A percentile compares a stretch with the other conserved stretches of the same genome.
Conservation (phyloP, 1,140 invertebrate species). For the Gryllus bimaculatus region DNA sequence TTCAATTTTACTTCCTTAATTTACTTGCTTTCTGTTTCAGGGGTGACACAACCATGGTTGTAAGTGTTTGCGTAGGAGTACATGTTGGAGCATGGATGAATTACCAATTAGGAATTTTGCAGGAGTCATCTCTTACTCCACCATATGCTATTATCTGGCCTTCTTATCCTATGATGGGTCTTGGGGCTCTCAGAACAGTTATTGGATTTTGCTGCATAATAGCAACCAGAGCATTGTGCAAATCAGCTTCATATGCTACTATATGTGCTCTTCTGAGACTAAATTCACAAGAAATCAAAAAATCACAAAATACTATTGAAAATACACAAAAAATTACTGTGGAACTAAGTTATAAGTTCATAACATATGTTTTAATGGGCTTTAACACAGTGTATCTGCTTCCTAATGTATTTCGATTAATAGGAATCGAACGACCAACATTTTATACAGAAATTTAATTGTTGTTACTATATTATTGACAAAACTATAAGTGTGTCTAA, state of each 20-base stretch:
- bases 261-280: constrained; percentile 57
- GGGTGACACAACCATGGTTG: constrained; percentile 76
- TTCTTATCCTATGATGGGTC: constrained; percentile 55
- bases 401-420: constrained; percentile 62
- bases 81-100: constrained; percentile 75
- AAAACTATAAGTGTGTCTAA: no score
- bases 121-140: constrained; percentile 39
- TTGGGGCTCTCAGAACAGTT: constrained; percentile 53
- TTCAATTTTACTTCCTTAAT: background rate
- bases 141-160: constrained; percentile 73
- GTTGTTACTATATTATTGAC: no score
- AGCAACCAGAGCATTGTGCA: constrained; percentile 54
- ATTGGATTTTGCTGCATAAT: constrained; percentile 65
- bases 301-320: constrained; percentile 49
- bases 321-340: constrained; percentile 60
- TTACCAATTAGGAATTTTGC: constrained; percentile 62
- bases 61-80: constrained; percentile 70
- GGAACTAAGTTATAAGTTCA: constrained; percentile 71
- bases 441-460: constrained; percentile 74
- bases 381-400: constrained; percentile 65
- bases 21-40: constrained; percentile 40
- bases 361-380: constrained; percentile 65
- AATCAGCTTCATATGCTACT: constrained; percentile 55
- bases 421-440: constrained; percentile 67
- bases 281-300: constrained; percentile 49